Evolutionary conservation across 2,888 invertebrate genomes (phyloP).

Genomic region (Luperina nickerlii): DNA sequence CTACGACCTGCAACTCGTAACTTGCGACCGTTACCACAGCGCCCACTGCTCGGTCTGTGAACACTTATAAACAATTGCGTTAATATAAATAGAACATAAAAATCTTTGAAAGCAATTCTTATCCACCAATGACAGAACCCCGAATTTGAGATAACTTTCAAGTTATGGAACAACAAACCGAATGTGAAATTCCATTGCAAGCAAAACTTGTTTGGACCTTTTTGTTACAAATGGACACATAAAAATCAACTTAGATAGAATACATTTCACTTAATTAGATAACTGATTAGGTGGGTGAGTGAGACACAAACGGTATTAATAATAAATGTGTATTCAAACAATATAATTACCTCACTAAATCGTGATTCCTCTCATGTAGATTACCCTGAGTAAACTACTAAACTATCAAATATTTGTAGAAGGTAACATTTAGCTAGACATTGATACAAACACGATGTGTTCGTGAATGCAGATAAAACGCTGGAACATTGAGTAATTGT

Average conservation of each 20-base stretch:
- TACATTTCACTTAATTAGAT: too few relatives aligned
- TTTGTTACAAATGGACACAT: too few relatives aligned
- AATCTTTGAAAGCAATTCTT: background rate
- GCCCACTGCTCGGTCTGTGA: too few relatives aligned
- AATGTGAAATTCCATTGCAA: background rate
- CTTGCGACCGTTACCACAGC: too few relatives aligned
- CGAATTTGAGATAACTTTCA: background rate
- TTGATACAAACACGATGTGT: slow-evolving; percentile 40
- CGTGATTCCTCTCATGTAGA: background rate
- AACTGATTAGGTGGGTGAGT: too few relatives aligned
- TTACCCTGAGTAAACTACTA: slow-evolving; percentile 1
- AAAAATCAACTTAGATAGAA: too few relatives aligned
- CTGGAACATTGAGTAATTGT: slow-evolving; percentile 29
- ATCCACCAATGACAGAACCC: background rate
- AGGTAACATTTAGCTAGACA: slow-evolving; percentile 30
- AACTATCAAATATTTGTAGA: slow-evolving; percentile 37
- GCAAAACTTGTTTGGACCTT: too few relatives aligned
- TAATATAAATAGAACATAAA: background rate
- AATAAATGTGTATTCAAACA: slow-evolving; percentile 6
- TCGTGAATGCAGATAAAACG: slow-evolving; percentile 24
- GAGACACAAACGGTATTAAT: too few relatives aligned
- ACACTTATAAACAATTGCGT: background rate
- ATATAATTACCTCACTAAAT: slow-evolving; percentile 8
- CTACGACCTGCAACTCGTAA: too few relatives aligned
- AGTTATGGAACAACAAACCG: background rate